Evolutionary conservation across 2,888 invertebrate genomes (phyloP).

Genomic region (Tuta absoluta): DNA sequence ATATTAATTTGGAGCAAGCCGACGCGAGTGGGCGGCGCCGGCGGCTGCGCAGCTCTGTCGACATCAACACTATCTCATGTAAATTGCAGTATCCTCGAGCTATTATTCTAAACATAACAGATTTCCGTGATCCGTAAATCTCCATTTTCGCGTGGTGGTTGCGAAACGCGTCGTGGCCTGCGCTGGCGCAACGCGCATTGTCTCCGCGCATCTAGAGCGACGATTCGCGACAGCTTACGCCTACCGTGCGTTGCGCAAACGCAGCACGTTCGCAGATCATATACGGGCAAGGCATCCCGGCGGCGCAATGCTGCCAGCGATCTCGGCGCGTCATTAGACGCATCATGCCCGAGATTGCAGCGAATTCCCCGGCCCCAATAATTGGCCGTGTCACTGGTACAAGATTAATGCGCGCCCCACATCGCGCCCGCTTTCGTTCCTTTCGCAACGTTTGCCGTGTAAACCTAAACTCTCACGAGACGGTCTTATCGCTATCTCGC

Average conservation of each 20-base stretch:
- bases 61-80: slow-evolving; percentile 35
- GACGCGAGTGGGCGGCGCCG: slow-evolving; percentile 50
- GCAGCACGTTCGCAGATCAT: slow-evolving; percentile 39
- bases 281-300: slow-evolving; percentile 24
- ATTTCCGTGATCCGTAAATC: slow-evolving; percentile 52
- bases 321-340: slow-evolving; percentile 19
- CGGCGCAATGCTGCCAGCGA: slow-evolving; percentile 22
- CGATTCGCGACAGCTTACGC: slow-evolving; percentile 57
- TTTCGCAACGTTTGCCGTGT: slow-evolving; percentile 30
- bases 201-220: slow-evolving; percentile 64
- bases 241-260: slow-evolving; percentile 53
- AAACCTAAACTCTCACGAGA: slow-evolving; percentile 26
- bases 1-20: slow-evolving; percentile 64
- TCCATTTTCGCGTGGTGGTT: slow-evolving; percentile 46
- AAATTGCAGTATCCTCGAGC: slow-evolving; percentile 24
- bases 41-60: slow-evolving; percentile 42
- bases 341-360: slow-evolving; percentile 20
- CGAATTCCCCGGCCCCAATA: slow-evolving; percentile 24
- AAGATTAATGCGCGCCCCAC: slow-evolving; percentile 30
- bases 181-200: slow-evolving; percentile 52
- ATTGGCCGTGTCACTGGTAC: slow-evolving; percentile 28
- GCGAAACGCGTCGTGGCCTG: slow-evolving; percentile 37
- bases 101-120: slow-evolving; percentile 43
- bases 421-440: slow-evolving; percentile 24
- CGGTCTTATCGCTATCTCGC: slow-evolving; percentile 24